Conservation (phyloP, 1,140 invertebrate genomes). For the Lanistes nyassanus region DNA sequence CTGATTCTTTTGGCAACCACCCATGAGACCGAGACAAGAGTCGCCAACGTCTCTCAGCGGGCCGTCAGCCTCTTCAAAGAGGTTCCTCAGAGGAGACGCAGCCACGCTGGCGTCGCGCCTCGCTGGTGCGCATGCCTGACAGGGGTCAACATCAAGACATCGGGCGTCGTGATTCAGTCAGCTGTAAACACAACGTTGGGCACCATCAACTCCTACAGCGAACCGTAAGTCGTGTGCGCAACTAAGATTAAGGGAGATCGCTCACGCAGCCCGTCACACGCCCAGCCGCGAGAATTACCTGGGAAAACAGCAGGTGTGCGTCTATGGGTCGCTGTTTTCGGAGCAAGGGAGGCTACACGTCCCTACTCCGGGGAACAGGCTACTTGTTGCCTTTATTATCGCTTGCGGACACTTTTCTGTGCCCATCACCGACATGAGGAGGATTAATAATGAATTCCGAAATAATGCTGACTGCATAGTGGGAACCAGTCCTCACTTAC, state of each 20-base stretch:
- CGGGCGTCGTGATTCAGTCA: background rate
- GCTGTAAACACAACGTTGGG: constrained; percentile 1
- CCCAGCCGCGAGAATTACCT: background rate
- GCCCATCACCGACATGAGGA: constrained; percentile 82
- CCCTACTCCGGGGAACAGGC: constrained; percentile 80
- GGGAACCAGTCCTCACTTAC: constrained; percentile 43
- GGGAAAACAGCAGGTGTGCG: background rate
- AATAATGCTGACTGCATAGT: constrained; percentile 80
- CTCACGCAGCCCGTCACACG: background rate
- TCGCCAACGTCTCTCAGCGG: constrained; percentile 67
- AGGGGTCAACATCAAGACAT: constrained; percentile 70
- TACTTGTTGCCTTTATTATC: constrained; percentile 76
- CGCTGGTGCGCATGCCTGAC: constrained; percentile 95
- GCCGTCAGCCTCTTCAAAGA: constrained; percentile 76
- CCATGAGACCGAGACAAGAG: constrained; percentile 74
- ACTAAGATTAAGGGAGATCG: background rate
- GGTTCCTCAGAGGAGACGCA: constrained; percentile 77
- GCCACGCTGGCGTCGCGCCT: constrained; percentile 86
- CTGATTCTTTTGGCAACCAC: too few relatives aligned
- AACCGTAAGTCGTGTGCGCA: background rate
- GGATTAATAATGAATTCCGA: constrained; percentile 89
- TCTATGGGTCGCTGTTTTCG: constrained; percentile 71
- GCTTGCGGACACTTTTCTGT: constrained; percentile 73
- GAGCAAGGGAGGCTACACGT: constrained; percentile 65
- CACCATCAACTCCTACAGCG: constrained; percentile 15